Percentiles rank a stretch among this genome's conserved stretches.
Evolutionary conservation across 1,140 invertebrate species (phyloP).

Genomic region (Cheumatopsyche charites): DNA sequence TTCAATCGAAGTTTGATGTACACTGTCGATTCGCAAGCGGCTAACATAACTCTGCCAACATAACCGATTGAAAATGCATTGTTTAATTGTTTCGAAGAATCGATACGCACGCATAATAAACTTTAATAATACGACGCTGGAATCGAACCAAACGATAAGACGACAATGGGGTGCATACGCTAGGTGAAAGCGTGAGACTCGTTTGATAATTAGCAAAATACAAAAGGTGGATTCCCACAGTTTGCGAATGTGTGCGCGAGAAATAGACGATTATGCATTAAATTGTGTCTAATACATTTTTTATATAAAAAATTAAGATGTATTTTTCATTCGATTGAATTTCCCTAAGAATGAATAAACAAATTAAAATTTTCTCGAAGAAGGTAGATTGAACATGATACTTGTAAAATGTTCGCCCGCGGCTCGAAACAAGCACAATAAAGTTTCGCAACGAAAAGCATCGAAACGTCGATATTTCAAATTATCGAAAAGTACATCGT

Average conservation of each 20-base stretch:
- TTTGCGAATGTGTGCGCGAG: not conserved
- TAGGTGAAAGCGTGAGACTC: slow-evolving; percentile 32
- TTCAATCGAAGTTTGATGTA: slow-evolving; percentile 6
- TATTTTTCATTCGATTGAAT: too few species aligned
- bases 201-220: slow-evolving; percentile 12
- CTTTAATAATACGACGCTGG: too few species aligned
- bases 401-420: too few species aligned
- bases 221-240: slow-evolving; percentile 23
- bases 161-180: slow-evolving; percentile 4
- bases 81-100: slow-evolving; percentile 16
- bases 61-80: not conserved
- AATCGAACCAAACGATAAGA: slow-evolving; percentile 5
- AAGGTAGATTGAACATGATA: too few species aligned
- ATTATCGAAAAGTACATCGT: too few species aligned
- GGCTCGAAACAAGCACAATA: too few species aligned
- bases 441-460: too few species aligned
- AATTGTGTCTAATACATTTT: slow-evolving; percentile 30
- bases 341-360: too few species aligned
- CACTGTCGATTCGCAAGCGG: not conserved
- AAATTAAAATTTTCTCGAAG: too few species aligned
- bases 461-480: too few species aligned
- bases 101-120: not conserved
- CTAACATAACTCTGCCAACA: not conserved
- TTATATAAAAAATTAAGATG: too few species aligned
- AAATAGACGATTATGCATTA: slow-evolving; percentile 19